Base-by-base conservation (phyloP, 2,888 invertebrate species). In the Falcaria lacertinaria region DNA sequence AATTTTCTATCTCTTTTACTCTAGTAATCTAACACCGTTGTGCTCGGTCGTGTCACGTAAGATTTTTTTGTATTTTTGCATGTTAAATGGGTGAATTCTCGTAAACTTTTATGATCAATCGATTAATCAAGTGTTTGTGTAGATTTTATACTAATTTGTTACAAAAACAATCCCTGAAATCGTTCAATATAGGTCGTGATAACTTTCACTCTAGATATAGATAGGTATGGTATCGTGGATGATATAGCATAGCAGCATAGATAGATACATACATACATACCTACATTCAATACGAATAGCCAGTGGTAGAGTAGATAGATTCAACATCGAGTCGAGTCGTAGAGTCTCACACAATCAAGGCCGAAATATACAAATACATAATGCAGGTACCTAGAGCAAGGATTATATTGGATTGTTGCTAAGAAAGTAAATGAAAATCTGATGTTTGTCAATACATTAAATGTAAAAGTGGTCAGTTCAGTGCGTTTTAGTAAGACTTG, bases 11-110 rank as follows among this genome's bases (percentile, higher is more conserved):
- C 89, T 83, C 85, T 60, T 72, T 89, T 87, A 71, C 76, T 81
- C 82, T 78, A 86, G 89, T 88, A 89, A 89, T 89, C 85, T 88
- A 88, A 89, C 89, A 89, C 89, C 89, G 89, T 88, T 87, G 85
- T 80, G 86, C 89, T 88, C 85, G 86, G 83, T 87, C 87, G 86
- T 89, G 89, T 89, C 89, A 88, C 87, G 88, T 89, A 88, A 89
- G 89, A 80, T 75, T 83, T 85, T 76, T 88, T 83, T 82, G 75
- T 86, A 80, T 83, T 87, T 85, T 84, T 76, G 73, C 70, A 74
- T 65, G 69, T 63, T 69, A 69, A 74, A 54, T 70, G 66, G 69
- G 70, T 69, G 65, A 71, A 69, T 80, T 72, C 68, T 56, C 60
- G 64, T 63, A 61, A 67, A 69, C 58, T 69, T 75, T 76, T 72